Percentiles rank a stretch among this genome's conserved stretches.
phyloP scores from a whole-genome alignment of 2,113 vertebrate species.

The Hucho hucho region DNA sequence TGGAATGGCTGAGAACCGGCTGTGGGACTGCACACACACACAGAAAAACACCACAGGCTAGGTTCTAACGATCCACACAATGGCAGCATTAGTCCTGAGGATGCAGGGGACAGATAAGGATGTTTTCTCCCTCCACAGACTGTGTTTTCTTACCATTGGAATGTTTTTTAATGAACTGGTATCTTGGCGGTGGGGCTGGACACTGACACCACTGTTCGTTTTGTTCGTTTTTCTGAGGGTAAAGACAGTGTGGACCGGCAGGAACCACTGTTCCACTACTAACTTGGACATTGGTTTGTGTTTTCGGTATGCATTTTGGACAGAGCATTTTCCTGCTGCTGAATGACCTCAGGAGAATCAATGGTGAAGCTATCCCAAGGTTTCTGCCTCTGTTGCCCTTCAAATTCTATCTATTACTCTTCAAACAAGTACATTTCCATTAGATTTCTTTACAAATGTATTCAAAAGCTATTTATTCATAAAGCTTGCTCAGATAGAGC shows the following conservation, averaged over 20 bases:
- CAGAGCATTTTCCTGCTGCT: too few species aligned
- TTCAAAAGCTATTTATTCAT: too few species aligned
- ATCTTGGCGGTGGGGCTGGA: background rate
- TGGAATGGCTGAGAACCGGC: slow-evolving; percentile 12
- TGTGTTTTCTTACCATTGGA: background rate
- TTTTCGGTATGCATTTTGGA: too few species aligned
- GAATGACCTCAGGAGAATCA: too few species aligned
- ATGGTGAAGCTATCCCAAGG: too few species aligned
- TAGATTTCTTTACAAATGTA: too few species aligned
- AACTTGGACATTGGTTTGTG: background rate
- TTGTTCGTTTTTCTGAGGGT: background rate
- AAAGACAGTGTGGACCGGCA: background rate
- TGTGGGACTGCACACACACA: background rate
- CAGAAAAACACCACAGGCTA: slow-evolving; percentile 26
- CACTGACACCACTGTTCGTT: background rate
- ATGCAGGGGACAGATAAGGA: slow-evolving; percentile 13
- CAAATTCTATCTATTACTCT: too few species aligned
- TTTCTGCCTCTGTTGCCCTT: too few species aligned
- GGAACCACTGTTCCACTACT: slow-evolving; percentile 8
- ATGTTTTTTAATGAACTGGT: slow-evolving; percentile 20
- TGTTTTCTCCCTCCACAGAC: slow-evolving; percentile 13
- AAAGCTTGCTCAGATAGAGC: too few species aligned
- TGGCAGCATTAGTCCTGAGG: slow-evolving; percentile 12
- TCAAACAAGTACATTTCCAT: too few species aligned
- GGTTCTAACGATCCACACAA: slow-evolving; percentile 39